Evolutionary conservation across 2,797 vertebrate species (phyloP), one percentile per base, ranked within the genome.

Genomic region (Characodon lateralis): DNA sequence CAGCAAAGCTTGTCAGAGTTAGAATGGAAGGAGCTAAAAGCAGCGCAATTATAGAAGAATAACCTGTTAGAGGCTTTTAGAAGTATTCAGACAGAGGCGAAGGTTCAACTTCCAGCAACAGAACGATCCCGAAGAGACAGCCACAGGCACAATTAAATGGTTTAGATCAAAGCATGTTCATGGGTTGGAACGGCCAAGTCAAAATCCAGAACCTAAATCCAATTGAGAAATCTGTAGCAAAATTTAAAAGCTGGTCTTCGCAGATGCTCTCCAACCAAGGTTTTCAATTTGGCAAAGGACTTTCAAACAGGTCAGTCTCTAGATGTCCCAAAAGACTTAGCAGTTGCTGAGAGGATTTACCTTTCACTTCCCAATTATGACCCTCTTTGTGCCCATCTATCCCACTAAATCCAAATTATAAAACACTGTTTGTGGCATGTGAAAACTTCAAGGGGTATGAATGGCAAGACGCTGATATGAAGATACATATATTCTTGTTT

Each of bases 401-500:
- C 14, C 6, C 7, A 61, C 13, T 61, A 61, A 66, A 24, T 20
- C 2, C 1, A 39, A 65, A 63, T 20, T 2, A 63, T 7, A 20
- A 68, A 41, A 68, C 1, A 6, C 18, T n/a, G 65, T 69, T 68
- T n/a, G 66, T 46, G 39, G 41, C 12, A 69, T 8, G 7, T 26
- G 2, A 46, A 12, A 48, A n/a, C 9, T 26, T 46, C 41, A 69
- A 46, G 22, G 24, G 66, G 5, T 46, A 8, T 48, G 13, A n/a
- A 13, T 43, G 66, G 41, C 12, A 69, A 46, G 66, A 5, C 5
- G 26, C 41, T n/a, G 12, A 35, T 35, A 35, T 35, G 35, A 35
- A 35, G 35, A 35, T 35, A 35, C 35, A 35, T 35, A 35, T 35
- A 35, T 35, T 35, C 35, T 35, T 71, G 78, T 69, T 65, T 83